Conservation (phyloP, 2,888 invertebrate genomes). For the Zele albiditarsus region DNA sequence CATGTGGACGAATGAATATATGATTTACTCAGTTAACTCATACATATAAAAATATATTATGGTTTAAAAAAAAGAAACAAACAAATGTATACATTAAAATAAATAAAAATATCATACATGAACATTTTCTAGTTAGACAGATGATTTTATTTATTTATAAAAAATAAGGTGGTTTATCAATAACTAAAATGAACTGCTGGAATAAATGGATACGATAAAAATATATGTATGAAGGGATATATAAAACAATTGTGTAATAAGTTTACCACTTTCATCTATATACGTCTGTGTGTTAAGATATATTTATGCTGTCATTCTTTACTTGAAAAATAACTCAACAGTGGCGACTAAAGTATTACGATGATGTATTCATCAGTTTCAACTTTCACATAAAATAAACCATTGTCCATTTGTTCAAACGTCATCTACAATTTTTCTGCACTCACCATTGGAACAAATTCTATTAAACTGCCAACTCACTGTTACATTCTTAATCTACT, state of each 20-base stretch:
- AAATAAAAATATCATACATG: background rate
- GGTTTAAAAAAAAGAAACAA: background rate
- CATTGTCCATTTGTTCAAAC: constrained; percentile 47
- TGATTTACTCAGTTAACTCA: background rate
- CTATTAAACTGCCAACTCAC: constrained; percentile 27
- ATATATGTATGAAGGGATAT: background rate
- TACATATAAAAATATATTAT: background rate
- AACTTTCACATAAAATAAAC: constrained; percentile 46
- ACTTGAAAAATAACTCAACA: constrained; percentile 38
- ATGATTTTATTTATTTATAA: no score
- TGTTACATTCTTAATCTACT: background rate
- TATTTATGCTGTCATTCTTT: constrained; percentile 23
- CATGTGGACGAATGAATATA: background rate
- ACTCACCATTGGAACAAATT: background rate
- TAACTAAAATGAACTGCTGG: no score
- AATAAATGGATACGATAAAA: background rate
- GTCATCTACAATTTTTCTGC: constrained; percentile 43
- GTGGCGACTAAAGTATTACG: constrained; percentile 45
- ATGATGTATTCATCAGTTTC: constrained; percentile 46
- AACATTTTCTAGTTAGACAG: background rate
- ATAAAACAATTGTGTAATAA: background rate
- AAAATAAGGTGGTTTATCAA: no score
- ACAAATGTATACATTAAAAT: background rate
- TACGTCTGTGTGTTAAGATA: background rate
- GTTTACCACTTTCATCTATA: background rate